Evolutionary conservation across 2,888 invertebrate species (phyloP).

Genomic region (Alsophila aescularia): DNA sequence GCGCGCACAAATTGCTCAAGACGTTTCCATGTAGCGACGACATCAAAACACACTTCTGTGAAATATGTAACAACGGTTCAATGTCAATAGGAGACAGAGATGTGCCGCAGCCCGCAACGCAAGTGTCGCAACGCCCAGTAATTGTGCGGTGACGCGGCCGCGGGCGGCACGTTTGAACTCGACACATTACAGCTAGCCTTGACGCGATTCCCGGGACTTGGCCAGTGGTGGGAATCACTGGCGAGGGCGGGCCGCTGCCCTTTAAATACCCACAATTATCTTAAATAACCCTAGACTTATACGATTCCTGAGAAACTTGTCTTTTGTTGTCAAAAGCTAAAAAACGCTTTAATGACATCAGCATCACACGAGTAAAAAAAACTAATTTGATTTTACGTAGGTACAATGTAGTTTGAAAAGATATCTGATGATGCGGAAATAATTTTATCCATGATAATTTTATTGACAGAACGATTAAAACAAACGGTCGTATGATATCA

Average conservation of each 20-base stretch:
- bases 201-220: conserved; percentile 63
- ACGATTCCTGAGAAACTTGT: not conserved
- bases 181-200: conserved; percentile 67
- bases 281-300: not conserved
- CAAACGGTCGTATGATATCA: conserved; percentile 29
- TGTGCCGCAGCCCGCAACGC: conserved; percentile 69
- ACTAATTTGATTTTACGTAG: not conserved
- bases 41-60: conserved; percentile 75
- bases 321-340: not conserved
- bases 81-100: conserved; percentile 69
- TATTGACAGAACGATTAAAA: conserved; percentile 17
- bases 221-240: conserved; percentile 29
- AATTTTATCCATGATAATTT: conserved; percentile 26
- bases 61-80: conserved; percentile 79
- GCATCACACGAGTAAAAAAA: conserved; percentile 3
- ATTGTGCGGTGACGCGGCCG: conserved; percentile 65
- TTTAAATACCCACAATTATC: conserved; percentile 1
- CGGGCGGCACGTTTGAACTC: conserved; percentile 73
- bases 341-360: conserved; percentile 11
- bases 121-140: conserved; percentile 74
- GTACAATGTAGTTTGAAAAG: conserved; percentile 4
- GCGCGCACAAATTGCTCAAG: conserved; percentile 55
- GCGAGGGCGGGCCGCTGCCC: conserved; percentile 10
- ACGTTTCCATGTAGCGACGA: conserved; percentile 55
- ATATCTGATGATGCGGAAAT: conserved; percentile 30